Conservation (phyloP, 2,797 vertebrate genomes). For the Schizopygopsis malacanthus region DNA sequence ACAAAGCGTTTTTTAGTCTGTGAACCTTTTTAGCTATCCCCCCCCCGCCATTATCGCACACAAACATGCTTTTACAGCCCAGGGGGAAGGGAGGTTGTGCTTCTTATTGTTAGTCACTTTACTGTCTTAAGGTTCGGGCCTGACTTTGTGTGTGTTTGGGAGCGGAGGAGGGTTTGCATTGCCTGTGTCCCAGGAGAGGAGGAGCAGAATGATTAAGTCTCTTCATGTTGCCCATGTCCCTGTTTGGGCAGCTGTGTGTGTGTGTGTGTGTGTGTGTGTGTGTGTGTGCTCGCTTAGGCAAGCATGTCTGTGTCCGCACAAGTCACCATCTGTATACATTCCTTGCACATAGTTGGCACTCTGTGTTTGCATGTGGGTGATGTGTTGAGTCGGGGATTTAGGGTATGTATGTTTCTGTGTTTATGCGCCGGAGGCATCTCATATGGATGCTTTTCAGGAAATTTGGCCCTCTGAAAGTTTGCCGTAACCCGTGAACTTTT, state of each 20-base stretch:
- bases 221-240: conserved; percentile 49
- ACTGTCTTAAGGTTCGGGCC: conserved; percentile 58
- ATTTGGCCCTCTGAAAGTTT: conserved; percentile 41
- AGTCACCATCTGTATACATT: conserved; percentile 61
- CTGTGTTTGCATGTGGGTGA: conserved; percentile 60
- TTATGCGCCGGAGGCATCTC: not conserved
- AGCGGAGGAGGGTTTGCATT: conserved; percentile 53
- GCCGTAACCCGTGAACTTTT: conserved; percentile 49
- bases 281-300: conserved; percentile 52
- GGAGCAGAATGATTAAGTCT: conserved; percentile 45
- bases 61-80: conserved; percentile 22
- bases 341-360: conserved; percentile 60
- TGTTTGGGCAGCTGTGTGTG: conserved; percentile 67
- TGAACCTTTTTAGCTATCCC: conserved; percentile 25
- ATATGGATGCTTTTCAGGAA: conserved; percentile 32
- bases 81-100: conserved; percentile 41
- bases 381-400: conserved; percentile 52
- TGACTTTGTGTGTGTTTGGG: conserved; percentile 48
- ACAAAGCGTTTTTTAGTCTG: conserved; percentile 38
- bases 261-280: conserved; percentile 39
- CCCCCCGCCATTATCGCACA: not conserved
- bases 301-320: conserved; percentile 56
- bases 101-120: conserved; percentile 57
- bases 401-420: conserved; percentile 52
- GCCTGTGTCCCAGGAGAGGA: conserved; percentile 49